Evolutionary conservation across 2,888 invertebrate species (phyloP).

Genomic region (Sinopyrophorus schimmeli): DNA sequence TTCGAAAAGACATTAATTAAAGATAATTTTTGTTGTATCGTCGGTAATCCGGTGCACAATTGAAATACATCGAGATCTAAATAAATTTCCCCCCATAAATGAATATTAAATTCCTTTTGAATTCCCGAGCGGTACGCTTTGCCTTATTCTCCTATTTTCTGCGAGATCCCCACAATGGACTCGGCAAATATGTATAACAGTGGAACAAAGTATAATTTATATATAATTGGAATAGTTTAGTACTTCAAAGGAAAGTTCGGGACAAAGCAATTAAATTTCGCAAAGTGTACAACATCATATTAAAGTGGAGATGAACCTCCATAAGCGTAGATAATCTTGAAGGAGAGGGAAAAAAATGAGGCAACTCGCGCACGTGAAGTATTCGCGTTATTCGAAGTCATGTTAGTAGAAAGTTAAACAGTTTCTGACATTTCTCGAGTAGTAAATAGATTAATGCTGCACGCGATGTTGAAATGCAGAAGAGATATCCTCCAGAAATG

Average conservation of each 20-base stretch:
- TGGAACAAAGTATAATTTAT: conserved; percentile 34
- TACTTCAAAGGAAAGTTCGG: conserved; percentile 31
- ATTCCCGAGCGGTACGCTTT: conserved; percentile 22
- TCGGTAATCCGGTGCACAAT: conserved; percentile 17
- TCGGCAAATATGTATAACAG: conserved; percentile 30
- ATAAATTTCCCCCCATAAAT: conserved; percentile 24
- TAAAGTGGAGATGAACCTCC: conserved; percentile 18
- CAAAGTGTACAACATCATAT: conserved; percentile 15
- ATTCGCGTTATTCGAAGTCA: conserved; percentile 36
- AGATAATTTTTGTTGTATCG: conserved; percentile 13
- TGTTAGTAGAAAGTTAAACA: conserved; percentile 45
- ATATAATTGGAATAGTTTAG: conserved; percentile 35
- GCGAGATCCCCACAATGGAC: conserved; percentile 23
- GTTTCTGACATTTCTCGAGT: conserved; percentile 45
- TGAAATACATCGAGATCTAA: conserved; percentile 15
- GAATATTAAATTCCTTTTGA: conserved; percentile 29
- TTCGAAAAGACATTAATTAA: too few relatives aligned
- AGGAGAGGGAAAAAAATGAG: conserved; percentile 12
- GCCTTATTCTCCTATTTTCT: conserved; percentile 22
- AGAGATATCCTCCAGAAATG: conserved; percentile 42
- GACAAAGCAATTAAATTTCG: conserved; percentile 33
- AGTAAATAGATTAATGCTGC: conserved; percentile 47
- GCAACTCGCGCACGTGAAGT: conserved; percentile 16
- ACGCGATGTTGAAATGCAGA: conserved; percentile 48
- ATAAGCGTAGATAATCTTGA: conserved; percentile 20